A percentile compares a stretch with the other conserved stretches of the same genome.
Evolutionary conservation across 2,113 vertebrate genomes (phyloP).

Genomic region (Sapajus apella): DNA sequence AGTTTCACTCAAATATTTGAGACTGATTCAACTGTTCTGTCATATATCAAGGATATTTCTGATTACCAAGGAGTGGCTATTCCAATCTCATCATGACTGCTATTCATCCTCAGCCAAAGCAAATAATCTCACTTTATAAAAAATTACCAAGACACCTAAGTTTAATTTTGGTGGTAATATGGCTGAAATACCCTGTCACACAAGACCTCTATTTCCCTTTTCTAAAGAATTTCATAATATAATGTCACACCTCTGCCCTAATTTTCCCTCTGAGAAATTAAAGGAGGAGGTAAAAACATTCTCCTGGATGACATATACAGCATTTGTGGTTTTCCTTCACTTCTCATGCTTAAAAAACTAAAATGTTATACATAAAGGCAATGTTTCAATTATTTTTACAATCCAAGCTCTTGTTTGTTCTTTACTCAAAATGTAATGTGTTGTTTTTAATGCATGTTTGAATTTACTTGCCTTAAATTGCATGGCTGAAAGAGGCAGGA

Average conservation of each 20-base stretch:
- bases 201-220: not conserved
- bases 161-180: not conserved
- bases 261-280: not conserved
- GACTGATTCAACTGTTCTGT: not conserved
- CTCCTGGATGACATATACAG: not conserved
- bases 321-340: not conserved
- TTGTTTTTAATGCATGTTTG: not conserved
- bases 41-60: not conserved
- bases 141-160: not conserved
- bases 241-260: not conserved
- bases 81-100: not conserved
- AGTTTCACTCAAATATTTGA: not conserved
- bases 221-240: not conserved
- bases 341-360: not conserved
- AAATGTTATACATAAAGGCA: not conserved
- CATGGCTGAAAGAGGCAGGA: not conserved
- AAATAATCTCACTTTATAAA: not conserved
- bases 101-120: not conserved
- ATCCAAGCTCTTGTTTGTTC: not conserved
- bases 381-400: constrained; percentile 13
- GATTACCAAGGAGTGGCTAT: not conserved
- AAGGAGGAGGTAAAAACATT: not conserved
- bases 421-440: constrained; percentile 1
- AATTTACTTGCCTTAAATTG: not conserved
- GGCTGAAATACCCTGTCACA: not conserved